Conservation (phyloP, 1,140 invertebrate genomes). For the Penaeus japonicus region DNA sequence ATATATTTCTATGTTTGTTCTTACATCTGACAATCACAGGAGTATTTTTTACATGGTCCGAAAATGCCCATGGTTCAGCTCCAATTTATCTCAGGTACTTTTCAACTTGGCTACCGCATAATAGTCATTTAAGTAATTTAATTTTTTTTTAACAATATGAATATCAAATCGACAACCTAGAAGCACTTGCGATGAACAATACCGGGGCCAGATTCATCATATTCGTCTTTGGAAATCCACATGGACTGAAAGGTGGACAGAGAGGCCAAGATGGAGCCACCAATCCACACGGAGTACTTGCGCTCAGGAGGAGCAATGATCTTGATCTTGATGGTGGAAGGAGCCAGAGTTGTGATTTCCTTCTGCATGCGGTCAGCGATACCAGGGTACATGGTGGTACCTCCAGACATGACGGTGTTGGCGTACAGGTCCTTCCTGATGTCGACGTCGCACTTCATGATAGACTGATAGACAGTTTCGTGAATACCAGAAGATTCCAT, state of each 20-base stretch:
- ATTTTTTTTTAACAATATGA: background rate
- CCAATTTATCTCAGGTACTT: no score
- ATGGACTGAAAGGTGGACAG: constrained; percentile 73
- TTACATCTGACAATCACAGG: no score
- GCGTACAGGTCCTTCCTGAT: constrained; percentile 83
- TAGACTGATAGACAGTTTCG: constrained; percentile 77
- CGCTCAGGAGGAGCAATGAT: constrained; percentile 72
- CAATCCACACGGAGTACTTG: constrained; percentile 72
- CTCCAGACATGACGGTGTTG: constrained; percentile 72
- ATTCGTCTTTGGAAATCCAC: constrained; percentile 70
- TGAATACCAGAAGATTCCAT: constrained; percentile 85
- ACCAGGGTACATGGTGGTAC: constrained; percentile 72
- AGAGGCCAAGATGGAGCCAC: constrained; percentile 71
- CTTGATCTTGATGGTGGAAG: constrained; percentile 89
- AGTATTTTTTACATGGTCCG: no score
- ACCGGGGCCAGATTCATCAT: constrained; percentile 18
- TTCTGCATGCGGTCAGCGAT: constrained; percentile 71
- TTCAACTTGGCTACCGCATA: no score
- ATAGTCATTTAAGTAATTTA: no score
- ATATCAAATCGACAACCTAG: background rate
- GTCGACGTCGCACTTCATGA: constrained; percentile 70
- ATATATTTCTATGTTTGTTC: no score
- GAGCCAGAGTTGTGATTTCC: constrained; percentile 76
- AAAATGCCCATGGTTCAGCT: no score
- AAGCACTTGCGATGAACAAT: constrained; percentile 61